Evolutionary conservation across 2,797 vertebrate genomes (phyloP).

Genomic region (Taeniopygia guttata): DNA sequence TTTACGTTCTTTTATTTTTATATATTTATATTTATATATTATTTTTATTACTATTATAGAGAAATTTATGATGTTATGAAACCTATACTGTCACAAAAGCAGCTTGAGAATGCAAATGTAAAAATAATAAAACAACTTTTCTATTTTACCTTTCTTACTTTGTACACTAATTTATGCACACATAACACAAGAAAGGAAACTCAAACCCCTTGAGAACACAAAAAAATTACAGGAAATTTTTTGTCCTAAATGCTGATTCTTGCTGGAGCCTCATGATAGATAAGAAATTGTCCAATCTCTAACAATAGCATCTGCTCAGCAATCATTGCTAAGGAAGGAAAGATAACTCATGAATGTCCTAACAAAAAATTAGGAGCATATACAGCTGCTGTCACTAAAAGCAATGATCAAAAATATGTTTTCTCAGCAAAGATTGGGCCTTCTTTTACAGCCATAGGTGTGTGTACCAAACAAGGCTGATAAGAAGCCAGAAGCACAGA

Average conservation of each 20-base stretch:
- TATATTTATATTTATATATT: no score
- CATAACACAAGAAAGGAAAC: neutral
- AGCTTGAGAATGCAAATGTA: neutral
- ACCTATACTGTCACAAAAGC: neutral
- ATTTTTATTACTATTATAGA: neutral
- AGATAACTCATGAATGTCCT: fast-evolving
- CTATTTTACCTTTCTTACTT: neutral
- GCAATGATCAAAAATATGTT: neutral
- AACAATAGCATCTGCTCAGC: neutral
- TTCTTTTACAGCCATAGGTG: neutral
- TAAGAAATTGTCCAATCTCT: neutral
- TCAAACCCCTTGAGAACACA: neutral
- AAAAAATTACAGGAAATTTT: neutral
- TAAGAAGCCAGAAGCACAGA: neutral
- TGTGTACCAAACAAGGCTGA: neutral
- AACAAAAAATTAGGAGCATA: neutral
- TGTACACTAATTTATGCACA: neutral
- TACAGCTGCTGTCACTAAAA: neutral
- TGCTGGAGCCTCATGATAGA: neutral
- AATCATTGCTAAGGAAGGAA: neutral
- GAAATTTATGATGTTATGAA: neutral
- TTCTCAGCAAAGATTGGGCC: neutral
- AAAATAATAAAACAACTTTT: neutral
- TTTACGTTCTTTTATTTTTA: no score
- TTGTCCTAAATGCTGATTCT: neutral